Evolutionary conservation across 2,797 vertebrate species (phyloP).

Genomic region (Crax fasciolata): DNA sequence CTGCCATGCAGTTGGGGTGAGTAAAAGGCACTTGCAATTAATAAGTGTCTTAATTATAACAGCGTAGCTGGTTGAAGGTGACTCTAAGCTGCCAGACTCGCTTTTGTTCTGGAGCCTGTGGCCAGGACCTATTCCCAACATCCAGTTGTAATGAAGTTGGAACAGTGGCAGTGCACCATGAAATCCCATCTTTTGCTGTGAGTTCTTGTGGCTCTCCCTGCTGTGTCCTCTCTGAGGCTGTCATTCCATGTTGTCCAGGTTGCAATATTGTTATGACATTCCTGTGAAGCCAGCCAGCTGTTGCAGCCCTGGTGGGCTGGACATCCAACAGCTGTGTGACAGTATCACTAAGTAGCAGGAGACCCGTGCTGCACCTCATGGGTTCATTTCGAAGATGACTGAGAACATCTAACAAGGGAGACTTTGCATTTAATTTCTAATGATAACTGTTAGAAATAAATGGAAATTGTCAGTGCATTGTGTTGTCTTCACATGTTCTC

Average conservation of each 20-base stretch:
- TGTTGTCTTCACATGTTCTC: neutral
- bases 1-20: neutral
- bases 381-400: neutral
- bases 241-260: neutral
- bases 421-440: neutral
- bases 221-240: neutral
- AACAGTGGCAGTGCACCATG: neutral
- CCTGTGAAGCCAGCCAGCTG: neutral
- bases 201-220: neutral
- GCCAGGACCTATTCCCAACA: neutral
- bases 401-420: neutral
- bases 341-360: neutral
- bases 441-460: neutral
- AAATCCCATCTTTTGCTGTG: neutral
- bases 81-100: neutral
- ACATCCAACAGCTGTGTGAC: neutral
- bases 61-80: neutral
- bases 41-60: neutral
- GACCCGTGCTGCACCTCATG: neutral
- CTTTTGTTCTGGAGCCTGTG: neutral
- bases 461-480: fast-evolving
- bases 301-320: neutral
- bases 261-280: neutral
- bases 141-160: neutral
- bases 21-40: neutral